A percentile compares a stretch with the other conserved stretches of the same genome.
Conservation (phyloP, 2,113 vertebrate species). For the Bathybates hornii region DNA sequence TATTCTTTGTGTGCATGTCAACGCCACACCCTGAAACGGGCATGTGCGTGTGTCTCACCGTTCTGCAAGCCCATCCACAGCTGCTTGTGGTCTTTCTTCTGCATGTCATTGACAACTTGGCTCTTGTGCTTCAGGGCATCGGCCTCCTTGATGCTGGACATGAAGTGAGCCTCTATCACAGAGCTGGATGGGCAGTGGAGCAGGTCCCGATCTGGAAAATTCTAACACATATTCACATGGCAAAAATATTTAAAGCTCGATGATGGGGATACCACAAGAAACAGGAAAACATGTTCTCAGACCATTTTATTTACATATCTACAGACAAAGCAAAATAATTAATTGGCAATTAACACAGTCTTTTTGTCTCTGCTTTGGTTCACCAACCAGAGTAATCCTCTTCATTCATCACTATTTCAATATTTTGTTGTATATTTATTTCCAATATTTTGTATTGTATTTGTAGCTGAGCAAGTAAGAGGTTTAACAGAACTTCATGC, state of each 20-base stretch:
- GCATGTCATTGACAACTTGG: constrained; percentile 98
- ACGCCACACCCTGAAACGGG: background rate
- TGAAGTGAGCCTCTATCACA: constrained; percentile 95
- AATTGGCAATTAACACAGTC: background rate
- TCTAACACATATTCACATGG: constrained; percentile 62
- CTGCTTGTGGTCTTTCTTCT: constrained; percentile 99
- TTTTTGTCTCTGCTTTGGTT: background rate
- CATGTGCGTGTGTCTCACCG: constrained; percentile 67
- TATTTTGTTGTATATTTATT: background rate
- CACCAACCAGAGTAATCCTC: background rate
- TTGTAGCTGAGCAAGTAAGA: background rate
- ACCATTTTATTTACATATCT: background rate
- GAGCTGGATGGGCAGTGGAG: constrained; percentile 90
- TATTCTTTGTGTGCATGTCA: background rate
- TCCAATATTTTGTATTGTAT: background rate
- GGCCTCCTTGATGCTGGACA: constrained; percentile 98
- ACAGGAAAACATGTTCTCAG: background rate
- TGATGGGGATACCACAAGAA: background rate
- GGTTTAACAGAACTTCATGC: background rate
- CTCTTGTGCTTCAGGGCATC: constrained; percentile 98
- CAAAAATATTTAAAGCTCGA: background rate
- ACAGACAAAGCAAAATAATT: background rate
- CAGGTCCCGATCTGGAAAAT: constrained; percentile 90
- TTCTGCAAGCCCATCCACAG: constrained; percentile 99
- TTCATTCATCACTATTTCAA: background rate